These are phyloP conservation scores for Cynaeus angustus DNA, from an alignment of 2,888 invertebrate genomes.

Conservation along the genomic window DNA sequence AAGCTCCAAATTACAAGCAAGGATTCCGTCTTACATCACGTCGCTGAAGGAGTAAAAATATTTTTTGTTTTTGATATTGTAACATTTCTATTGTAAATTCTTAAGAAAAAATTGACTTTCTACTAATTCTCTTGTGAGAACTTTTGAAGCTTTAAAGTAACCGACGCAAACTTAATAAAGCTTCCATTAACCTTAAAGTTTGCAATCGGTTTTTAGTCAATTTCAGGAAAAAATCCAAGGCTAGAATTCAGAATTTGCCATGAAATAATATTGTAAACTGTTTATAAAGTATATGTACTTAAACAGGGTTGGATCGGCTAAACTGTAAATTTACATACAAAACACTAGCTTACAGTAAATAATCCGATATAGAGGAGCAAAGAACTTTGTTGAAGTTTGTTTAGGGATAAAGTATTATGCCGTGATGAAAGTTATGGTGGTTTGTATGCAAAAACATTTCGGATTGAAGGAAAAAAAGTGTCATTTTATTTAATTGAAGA, in stretches of 20 bases:
- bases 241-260: not conserved
- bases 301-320: not conserved
- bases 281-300: not conserved
- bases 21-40: too few species aligned
- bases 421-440: too few species aligned
- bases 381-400: not conserved
- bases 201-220: not conserved
- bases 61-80: too few species aligned
- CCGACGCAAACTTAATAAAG: conserved; percentile 3
- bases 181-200: not conserved
- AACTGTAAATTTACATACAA: conserved; percentile 6
- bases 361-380: not conserved
- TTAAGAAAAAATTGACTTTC: not conserved
- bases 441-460: too few species aligned
- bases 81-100: too few species aligned
- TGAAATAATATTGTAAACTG: not conserved
- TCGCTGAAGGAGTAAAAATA: too few species aligned
- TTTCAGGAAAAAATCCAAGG: not conserved
- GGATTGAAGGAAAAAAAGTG: too few species aligned
- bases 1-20: not conserved
- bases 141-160: conserved; percentile 9
- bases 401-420: not conserved
- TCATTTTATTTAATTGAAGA: too few species aligned
- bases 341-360: not conserved
- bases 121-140: not conserved